Evolutionary conservation across 1,140 invertebrate species (phyloP).

Genomic region (Micrasema longulum): DNA sequence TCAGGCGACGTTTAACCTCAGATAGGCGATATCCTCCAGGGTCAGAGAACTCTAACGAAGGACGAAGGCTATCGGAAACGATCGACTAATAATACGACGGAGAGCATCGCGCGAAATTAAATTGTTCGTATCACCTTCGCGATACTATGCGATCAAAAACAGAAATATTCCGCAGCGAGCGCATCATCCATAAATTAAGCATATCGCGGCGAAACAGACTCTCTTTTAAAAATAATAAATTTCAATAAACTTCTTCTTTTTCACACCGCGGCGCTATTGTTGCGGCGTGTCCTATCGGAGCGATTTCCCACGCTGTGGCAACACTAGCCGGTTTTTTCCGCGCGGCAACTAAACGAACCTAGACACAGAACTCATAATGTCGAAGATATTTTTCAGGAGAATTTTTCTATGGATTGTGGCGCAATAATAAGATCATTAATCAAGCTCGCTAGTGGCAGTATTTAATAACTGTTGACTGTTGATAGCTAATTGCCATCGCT

Average conservation of each 20-base stretch:
- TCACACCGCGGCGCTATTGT: slow-evolving; percentile 38
- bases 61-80: slow-evolving; percentile 22
- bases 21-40: too few relatives aligned
- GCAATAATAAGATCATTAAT: slow-evolving; percentile 55
- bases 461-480: slow-evolving; percentile 54
- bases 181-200: slow-evolving; percentile 42
- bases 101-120: slow-evolving; percentile 7
- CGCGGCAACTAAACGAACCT: slow-evolving; percentile 32
- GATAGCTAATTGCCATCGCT: slow-evolving; percentile 50
- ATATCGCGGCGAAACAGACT: slow-evolving; percentile 42
- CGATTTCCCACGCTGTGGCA: slow-evolving; percentile 47
- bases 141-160: slow-evolving; percentile 29
- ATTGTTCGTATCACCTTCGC: slow-evolving; percentile 29
- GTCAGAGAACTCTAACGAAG: too few relatives aligned
- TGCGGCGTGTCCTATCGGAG: slow-evolving; percentile 30
- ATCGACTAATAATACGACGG: background rate
- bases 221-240: slow-evolving; percentile 45
- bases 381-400: slow-evolving; percentile 54
- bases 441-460: slow-evolving; percentile 47
- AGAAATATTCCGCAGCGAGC: slow-evolving; percentile 18
- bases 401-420: slow-evolving; percentile 50
- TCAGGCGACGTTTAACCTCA: too few relatives aligned
- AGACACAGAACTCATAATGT: slow-evolving; percentile 50
- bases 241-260: slow-evolving; percentile 42
- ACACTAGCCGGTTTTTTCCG: slow-evolving; percentile 27